Base-by-base conservation (phyloP, 2,113 vertebrate genomes). In the Suncus etruscus region DNA sequence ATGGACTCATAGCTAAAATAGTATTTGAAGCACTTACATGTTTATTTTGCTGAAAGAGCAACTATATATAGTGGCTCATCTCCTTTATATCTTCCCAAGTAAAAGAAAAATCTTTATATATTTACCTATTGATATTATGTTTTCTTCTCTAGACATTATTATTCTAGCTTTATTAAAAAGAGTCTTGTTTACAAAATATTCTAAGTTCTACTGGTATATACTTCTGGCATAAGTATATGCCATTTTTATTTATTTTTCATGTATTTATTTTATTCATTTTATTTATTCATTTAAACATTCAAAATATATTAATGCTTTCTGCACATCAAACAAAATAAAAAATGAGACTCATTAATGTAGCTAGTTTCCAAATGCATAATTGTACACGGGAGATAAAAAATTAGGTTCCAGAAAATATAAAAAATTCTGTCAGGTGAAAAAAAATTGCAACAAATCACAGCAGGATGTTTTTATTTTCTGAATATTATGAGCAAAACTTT, bases 211-310 rank as follows among this genome's bases (percentile, higher is more conserved):
- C 86, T 75, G 16, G 7, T 24, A 32, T 79, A 72, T 31, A 87
- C 65, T 39, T 11, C 76, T n/a, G 68, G n/a, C 54, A 82, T 6
- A 69, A 31, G 24, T 73, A 63, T 16, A 48, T 39, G 39, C 39
- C 39, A 39, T 39, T 18, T 48, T 12, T 72, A 31, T 90, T 84
- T n/a, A 29, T 78, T 86, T 82, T 61, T 68, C 31, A 77, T 89
- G 73, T 18, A 89, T 91, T 63, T 16, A 48, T 18, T 48, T 12
- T 72, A 31, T 90, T 87, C 39, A 29, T 78, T 86, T 82, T 61
- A n/a, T 65, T 68, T 27, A 77, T 89, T 77, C 22, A 89, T 91
- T 63, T 79, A 88, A 88, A 69, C 29, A 66, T 85, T 87, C 51
- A 95, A 48, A 86, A 75, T 88, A 3, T 66, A 83, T 74, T 45